Percentiles rank a stretch among this genome's conserved stretches.
Evolutionary conservation across 2,113 vertebrate species (phyloP).

Genomic region (Ceyx melanurus): DNA sequence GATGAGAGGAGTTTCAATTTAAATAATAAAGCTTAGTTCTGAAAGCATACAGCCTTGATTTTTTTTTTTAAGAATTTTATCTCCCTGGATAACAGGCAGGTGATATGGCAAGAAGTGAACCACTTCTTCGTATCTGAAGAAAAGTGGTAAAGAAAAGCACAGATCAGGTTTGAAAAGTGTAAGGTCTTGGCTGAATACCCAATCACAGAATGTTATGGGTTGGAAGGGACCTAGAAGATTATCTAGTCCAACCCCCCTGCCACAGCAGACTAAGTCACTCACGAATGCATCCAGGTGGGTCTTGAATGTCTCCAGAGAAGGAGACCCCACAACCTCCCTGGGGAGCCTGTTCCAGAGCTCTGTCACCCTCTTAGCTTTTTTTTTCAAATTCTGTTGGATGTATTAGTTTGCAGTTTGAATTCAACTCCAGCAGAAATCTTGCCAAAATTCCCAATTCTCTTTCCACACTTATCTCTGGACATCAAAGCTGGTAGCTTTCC

Average conservation of each 20-base stretch:
- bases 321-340: no score
- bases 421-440: not conserved
- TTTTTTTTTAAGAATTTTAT: slow-evolving; percentile 16
- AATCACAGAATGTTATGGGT: no score
- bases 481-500: not conserved
- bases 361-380: no score
- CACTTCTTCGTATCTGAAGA: not conserved
- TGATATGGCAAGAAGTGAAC: not conserved
- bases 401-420: not conserved
- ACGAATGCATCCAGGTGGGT: no score
- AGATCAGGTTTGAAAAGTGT: not conserved
- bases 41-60: not conserved
- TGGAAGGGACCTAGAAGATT: no score
- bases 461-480: not conserved
- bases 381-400: not conserved
- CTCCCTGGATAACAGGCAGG: not conserved
- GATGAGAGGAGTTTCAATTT: not conserved
- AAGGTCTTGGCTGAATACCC: not conserved
- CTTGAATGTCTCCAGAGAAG: no score
- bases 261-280: no score
- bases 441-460: not conserved
- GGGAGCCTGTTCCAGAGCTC: no score
- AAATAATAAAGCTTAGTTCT: not conserved
- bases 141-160: not conserved
- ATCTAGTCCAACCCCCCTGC: no score